These are phyloP conservation scores for Trididemnum clinides DNA, from an alignment of 23 tunicate genomes.

Conservation along the genomic window DNA sequence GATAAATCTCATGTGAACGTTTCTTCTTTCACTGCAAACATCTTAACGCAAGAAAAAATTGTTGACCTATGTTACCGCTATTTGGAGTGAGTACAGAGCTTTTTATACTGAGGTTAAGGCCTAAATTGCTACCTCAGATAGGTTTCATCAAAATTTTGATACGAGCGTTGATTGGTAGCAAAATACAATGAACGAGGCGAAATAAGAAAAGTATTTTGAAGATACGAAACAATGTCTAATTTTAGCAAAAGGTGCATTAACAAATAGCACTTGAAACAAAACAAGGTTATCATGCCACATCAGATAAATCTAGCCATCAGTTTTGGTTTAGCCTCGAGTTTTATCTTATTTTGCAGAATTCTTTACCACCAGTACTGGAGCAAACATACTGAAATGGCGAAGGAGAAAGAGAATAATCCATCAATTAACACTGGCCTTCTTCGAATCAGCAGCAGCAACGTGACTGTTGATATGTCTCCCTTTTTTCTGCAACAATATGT, in stretches of 20 bases:
- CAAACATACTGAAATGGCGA: constrained; percentile 15
- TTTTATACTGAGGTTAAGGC: background rate
- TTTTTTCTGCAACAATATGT: constrained; percentile 73
- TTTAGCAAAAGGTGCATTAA: no score
- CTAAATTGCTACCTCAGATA: background rate
- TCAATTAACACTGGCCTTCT: constrained; percentile 11
- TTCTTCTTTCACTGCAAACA: constrained; percentile 20
- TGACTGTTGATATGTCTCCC: constrained; percentile 68
- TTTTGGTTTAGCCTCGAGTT: no score
- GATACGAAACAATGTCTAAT: no score
- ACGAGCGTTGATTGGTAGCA: no score
- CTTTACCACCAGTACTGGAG: constrained; percentile 68
- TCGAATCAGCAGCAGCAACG: constrained; percentile 5
- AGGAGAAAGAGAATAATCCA: background rate
- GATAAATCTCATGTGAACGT: background rate
- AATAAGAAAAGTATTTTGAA: no score
- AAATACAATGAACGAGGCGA: no score
- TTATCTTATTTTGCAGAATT: constrained; percentile 43
- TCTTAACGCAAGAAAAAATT: constrained; percentile 42
- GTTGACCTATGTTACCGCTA: constrained; percentile 46
- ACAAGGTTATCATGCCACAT: no score
- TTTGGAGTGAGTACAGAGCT: constrained; percentile 4
- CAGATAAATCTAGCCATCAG: no score
- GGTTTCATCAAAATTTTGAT: no score
- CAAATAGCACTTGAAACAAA: no score